phyloP scores from a whole-genome alignment of 2,797 vertebrate genomes.

The Yasuhikotakia modesta region DNA sequence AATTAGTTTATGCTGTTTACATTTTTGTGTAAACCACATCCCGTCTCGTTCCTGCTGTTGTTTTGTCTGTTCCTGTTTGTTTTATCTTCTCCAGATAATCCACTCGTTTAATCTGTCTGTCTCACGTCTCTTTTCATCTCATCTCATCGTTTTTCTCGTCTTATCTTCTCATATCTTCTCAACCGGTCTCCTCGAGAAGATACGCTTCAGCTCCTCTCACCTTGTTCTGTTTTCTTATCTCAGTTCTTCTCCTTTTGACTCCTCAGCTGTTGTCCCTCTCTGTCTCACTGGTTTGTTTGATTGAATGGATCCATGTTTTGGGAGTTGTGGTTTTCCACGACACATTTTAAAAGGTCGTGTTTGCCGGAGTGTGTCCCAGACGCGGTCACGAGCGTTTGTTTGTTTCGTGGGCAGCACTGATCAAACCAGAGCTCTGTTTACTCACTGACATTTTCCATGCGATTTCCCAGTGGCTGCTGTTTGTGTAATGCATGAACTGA shows the following conservation, averaged over 20 bases:
- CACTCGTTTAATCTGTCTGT: neutral
- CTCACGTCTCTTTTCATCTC: neutral
- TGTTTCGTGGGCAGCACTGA: conserved; percentile 33
- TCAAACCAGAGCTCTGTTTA: conserved; percentile 34
- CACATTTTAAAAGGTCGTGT: conserved; percentile 33
- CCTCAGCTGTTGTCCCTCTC: neutral
- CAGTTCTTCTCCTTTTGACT: neutral
- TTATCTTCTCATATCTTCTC: neutral
- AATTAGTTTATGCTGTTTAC: conserved; percentile 3
- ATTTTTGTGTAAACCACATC: neutral
- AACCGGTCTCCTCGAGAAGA: neutral
- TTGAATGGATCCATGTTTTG: conserved; percentile 12
- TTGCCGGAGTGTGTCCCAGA: conserved; percentile 12
- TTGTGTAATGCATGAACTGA: conserved; percentile 16
- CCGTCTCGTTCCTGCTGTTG: neutral
- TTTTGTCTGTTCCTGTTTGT: neutral
- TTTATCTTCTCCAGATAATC: neutral
- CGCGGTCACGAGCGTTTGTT: conserved; percentile 3
- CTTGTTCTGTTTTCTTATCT: neutral
- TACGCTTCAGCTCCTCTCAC: no score
- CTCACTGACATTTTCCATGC: conserved; percentile 44
- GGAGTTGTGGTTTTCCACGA: neutral
- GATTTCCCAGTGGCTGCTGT: conserved; percentile 35
- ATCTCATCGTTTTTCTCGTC: neutral
- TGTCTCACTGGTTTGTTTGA: neutral